These are phyloP conservation scores for Zoanthus solanderi DNA, from an alignment of 92 coral and sea anemone genomes.

Conservation along the genomic window DNA sequence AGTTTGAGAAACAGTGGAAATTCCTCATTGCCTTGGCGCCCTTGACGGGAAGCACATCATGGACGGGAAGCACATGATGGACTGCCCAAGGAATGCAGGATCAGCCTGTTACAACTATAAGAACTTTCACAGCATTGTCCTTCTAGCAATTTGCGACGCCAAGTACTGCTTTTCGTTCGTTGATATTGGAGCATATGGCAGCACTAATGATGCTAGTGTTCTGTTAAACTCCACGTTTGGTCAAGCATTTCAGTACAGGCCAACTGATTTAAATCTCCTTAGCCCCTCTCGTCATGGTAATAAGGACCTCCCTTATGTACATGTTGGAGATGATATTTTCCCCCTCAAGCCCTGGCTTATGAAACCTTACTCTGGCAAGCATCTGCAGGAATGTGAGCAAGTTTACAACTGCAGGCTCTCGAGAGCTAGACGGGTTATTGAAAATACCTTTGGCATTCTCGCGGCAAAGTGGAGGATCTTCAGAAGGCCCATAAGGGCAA, in stretches of 20 bases:
- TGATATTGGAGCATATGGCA: conserved; percentile 66
- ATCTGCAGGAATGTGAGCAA: conserved; percentile 9
- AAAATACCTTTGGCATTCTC: conserved; percentile 65
- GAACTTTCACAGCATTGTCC: conserved; percentile 65
- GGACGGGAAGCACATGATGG: conserved; percentile 67
- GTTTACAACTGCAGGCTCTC: conserved; percentile 62
- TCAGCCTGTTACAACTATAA: conserved; percentile 66
- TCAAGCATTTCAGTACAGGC: conserved; percentile 39
- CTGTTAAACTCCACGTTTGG: conserved; percentile 50
- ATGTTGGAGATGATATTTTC: conserved; percentile 66
- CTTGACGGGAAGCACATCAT: not conserved
- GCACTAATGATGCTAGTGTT: conserved; percentile 64
- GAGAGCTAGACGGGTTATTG: conserved; percentile 48
- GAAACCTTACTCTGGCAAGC: conserved; percentile 62
- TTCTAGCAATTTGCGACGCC: conserved; percentile 65
- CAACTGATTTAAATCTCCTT: conserved; percentile 45
- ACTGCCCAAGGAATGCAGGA: conserved; percentile 62
- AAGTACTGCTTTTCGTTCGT: conserved; percentile 66
- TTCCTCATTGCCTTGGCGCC: conserved; percentile 69
- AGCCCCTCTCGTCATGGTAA: conserved; percentile 37
- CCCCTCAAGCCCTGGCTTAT: conserved; percentile 61
- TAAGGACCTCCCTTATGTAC: conserved; percentile 50
- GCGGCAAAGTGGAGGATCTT: too few relatives aligned
- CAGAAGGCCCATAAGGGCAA: conserved; percentile 44
- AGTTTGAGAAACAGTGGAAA: conserved; percentile 60